A percentile compares a stretch with the other conserved stretches of the same genome.
Conservation (phyloP, 2,797 vertebrate genomes). For the Danio albolineatus region DNA sequence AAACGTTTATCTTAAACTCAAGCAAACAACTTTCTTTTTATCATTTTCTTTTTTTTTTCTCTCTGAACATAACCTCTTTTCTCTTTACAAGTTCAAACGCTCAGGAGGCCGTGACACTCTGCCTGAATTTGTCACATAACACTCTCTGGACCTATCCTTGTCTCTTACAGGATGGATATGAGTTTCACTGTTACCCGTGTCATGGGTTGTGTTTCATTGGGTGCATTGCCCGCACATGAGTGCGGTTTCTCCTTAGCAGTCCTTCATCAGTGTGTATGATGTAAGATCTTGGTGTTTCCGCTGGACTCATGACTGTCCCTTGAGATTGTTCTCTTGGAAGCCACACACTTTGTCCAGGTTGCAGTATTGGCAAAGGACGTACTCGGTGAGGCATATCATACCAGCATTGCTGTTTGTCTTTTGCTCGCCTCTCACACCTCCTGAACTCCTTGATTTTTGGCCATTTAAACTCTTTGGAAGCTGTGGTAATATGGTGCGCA, state of each 20-base stretch:
- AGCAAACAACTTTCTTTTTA: background rate
- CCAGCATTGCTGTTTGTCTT: constrained; percentile 12
- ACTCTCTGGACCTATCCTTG: background rate
- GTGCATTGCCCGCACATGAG: constrained; percentile 2
- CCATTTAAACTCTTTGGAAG: constrained; percentile 13
- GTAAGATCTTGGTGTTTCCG: background rate
- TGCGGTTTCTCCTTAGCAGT: constrained; percentile 10
- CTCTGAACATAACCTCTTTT: background rate
- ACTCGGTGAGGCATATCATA: constrained; percentile 32
- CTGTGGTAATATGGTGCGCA: constrained; percentile 40
- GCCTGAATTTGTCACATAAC: constrained; percentile 32
- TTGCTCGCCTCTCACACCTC: background rate
- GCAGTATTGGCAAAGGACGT: background rate
- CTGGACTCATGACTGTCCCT: constrained; percentile 27
- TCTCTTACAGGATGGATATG: background rate
- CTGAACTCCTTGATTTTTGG: constrained; percentile 40
- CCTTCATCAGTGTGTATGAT: constrained; percentile 27
- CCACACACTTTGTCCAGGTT: constrained; percentile 26
- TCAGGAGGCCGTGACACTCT: constrained; percentile 5
- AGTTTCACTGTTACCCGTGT: background rate
- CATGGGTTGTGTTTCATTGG: background rate
- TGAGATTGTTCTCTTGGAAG: constrained; percentile 28
- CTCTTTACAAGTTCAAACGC: constrained; percentile 21
- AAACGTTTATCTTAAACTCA: background rate
- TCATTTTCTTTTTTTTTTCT: no score